These are phyloP conservation scores for Dasyprocta punctata DNA, from an alignment of 2,113 vertebrate species.

Conservation along the genomic window DNA sequence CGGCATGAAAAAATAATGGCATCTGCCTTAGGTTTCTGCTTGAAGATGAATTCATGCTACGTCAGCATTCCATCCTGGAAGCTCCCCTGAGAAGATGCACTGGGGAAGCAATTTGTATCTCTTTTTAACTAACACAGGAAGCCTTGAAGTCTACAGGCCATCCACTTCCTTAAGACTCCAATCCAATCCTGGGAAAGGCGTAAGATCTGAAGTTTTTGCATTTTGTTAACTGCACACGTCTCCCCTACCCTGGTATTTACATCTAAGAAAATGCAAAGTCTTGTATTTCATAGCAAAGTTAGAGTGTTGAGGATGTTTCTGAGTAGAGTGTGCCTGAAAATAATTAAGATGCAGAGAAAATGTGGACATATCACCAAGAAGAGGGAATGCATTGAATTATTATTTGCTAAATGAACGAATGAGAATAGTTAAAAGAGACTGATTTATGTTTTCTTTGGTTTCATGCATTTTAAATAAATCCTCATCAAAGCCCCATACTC, in stretches of 20 bases:
- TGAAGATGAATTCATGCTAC: slow-evolving; percentile 80
- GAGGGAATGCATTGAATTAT: slow-evolving; percentile 26
- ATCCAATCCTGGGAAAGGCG: slow-evolving; percentile 65
- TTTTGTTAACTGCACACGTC: slow-evolving; percentile 56
- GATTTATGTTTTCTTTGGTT: neutral
- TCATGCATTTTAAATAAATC: neutral
- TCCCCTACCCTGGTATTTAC: slow-evolving; percentile 52
- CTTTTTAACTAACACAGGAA: slow-evolving; percentile 80
- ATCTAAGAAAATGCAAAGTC: slow-evolving; percentile 56
- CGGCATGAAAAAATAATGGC: slow-evolving; percentile 70
- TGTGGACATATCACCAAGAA: neutral
- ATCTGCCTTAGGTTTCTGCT: slow-evolving; percentile 80
- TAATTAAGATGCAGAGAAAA: slow-evolving; percentile 64
- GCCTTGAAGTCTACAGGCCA: slow-evolving; percentile 82
- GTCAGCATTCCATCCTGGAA: slow-evolving; percentile 80
- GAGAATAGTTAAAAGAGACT: neutral
- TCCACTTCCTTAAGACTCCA: slow-evolving; percentile 68
- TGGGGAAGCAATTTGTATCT: slow-evolving; percentile 86
- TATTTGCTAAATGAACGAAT: slow-evolving; percentile 54
- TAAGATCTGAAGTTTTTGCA: slow-evolving; percentile 71
- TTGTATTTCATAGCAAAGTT: slow-evolving; percentile 52
- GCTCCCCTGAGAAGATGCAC: slow-evolving; percentile 78
- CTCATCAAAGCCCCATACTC: neutral
- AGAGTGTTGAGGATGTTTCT: slow-evolving; percentile 3
- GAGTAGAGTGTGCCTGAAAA: slow-evolving; percentile 56